Evolutionary conservation across 2,113 vertebrate species (phyloP), one percentile per base, ranked within the genome.

Genomic region (Coturnix japonica): DNA sequence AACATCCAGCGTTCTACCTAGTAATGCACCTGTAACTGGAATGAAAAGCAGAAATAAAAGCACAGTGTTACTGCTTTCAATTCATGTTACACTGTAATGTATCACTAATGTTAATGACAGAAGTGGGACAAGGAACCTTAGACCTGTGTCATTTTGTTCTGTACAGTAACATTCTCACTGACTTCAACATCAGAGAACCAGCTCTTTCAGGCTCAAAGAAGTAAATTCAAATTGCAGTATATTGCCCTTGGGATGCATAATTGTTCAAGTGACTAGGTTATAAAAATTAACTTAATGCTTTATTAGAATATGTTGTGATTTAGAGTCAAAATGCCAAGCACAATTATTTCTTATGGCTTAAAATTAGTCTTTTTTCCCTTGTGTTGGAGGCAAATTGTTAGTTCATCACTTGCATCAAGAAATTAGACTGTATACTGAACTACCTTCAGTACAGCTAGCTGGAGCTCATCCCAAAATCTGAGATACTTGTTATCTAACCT

Each of bases 241-340:
- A 54, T 86, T 77, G 46, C 13, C 51, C 35, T 86, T 93, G 47
- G 47, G 21, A 46, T 69, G 10, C 19, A 69, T 84, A 90, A 75
- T 78, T 87, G 43, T 51, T 59, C 37, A 77, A 60, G 85, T 37
- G n/a, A 33, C 66, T 31, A 19, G 5, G 16, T 54, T 86, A 59
- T 60, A 70, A 82, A 76, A 25, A 85, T 63, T 70, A 70, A 80
- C 26, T 65, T 70, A 75, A n/a, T 73, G 44, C 16, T 85, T 85
- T 80, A 39, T 43, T 73, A 85, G 89, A 81, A 8, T 44, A 25
- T 59, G 20, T 43, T 77, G 13, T 31, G 43, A 71, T 77, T 67
- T 60, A 72, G 13, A 85, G 17, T 43, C 20, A 88, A 87, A 94
- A 51, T 37, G 26, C 2, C 31, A 63, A 82, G n/a, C 11, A 83